phyloP scores from a whole-genome alignment of 2,113 vertebrate species.

The Atherinomorus stipes region DNA sequence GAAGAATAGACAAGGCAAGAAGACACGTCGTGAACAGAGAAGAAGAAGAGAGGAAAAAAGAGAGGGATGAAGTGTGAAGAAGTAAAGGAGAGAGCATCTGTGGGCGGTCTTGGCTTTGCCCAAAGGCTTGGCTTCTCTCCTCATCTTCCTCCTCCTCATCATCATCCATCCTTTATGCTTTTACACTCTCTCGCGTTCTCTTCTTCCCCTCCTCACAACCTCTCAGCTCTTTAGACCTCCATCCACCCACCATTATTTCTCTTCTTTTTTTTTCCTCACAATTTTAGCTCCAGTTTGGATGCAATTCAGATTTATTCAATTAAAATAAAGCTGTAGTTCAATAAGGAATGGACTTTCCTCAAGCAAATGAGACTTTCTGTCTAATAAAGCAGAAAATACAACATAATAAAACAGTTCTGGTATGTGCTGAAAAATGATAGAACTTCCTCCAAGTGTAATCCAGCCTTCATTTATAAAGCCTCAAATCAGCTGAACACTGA shows the following conservation, averaged over 20 bases:
- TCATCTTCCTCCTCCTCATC: slow-evolving; percentile 47
- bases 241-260: slow-evolving; percentile 21
- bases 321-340: slow-evolving; percentile 1
- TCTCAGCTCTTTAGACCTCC: slow-evolving; percentile 36
- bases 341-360: background rate
- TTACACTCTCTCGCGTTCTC: slow-evolving; percentile 20
- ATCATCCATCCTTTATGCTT: slow-evolving; percentile 51
- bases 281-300: slow-evolving; percentile 14
- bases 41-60: slow-evolving; percentile 11
- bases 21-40: slow-evolving; percentile 2
- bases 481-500: no score
- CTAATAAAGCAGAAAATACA: no score
- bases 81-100: slow-evolving; percentile 63
- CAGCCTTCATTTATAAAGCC: no score
- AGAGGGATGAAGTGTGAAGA: slow-evolving; percentile 21
- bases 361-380: background rate
- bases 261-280: background rate
- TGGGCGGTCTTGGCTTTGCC: slow-evolving; percentile 76
- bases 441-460: no score
- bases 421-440: no score
- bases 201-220: slow-evolving; percentile 24
- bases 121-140: slow-evolving; percentile 72
- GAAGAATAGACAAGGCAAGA: slow-evolving; percentile 23
- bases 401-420: no score
- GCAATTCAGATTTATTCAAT: background rate